Evolutionary conservation across 2,113 vertebrate genomes (phyloP).

Genomic region (Nicator chloris): DNA sequence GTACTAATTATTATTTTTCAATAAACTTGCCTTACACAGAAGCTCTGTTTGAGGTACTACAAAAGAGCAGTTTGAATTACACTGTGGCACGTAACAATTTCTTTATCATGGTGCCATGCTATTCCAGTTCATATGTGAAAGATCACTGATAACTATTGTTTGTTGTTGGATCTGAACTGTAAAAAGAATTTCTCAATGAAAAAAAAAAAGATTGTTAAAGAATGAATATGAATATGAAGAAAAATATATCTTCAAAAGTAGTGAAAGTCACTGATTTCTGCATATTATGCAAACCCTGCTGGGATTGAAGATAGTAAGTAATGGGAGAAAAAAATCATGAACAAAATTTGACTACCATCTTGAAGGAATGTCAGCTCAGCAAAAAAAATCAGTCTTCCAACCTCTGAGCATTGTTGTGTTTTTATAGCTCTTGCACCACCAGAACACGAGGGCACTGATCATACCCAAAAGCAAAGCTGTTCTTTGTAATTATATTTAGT

Average conservation of each 20-base stretch:
- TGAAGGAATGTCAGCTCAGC: background rate
- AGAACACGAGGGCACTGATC: background rate
- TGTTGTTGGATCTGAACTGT: background rate
- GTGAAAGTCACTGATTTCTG: background rate
- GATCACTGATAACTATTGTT: background rate
- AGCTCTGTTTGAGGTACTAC: background rate
- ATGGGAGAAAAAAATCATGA: background rate
- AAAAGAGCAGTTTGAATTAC: background rate
- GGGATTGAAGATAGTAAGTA: background rate
- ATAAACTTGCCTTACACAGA: background rate
- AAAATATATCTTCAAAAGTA: background rate
- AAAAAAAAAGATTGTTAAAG: background rate
- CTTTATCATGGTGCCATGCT: background rate
- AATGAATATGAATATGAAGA: background rate
- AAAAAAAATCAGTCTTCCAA: background rate
- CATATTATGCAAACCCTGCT: background rate
- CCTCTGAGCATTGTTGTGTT: background rate
- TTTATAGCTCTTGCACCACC: background rate
- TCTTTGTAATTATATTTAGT: background rate
- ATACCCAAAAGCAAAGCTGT: background rate
- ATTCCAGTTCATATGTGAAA: background rate
- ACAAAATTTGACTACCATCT: background rate
- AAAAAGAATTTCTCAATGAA: background rate
- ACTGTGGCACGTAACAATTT: background rate
- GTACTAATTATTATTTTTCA: background rate